Evolutionary conservation across 2,888 invertebrate genomes (phyloP).

Genomic region (Cephus runcator): DNA sequence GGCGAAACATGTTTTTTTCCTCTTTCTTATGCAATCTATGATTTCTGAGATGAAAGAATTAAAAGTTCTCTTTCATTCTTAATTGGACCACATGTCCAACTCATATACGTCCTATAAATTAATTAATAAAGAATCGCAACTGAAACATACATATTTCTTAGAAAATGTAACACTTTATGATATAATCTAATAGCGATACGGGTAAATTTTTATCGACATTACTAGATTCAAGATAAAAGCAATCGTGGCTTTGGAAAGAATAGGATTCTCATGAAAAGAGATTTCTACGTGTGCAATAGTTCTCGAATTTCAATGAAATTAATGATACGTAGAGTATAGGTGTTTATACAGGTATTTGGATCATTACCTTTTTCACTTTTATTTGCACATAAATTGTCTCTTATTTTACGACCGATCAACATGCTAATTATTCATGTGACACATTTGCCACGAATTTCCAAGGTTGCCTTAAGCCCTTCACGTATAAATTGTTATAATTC

Average conservation of each 20-base stretch:
- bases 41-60: not conserved
- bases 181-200: not conserved
- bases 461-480: not conserved
- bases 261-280: not conserved
- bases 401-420: not conserved
- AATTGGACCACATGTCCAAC: not conserved
- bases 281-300: not conserved
- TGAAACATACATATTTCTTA: not conserved
- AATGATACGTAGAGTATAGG: not conserved
- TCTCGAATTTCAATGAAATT: not conserved
- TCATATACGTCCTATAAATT: not conserved
- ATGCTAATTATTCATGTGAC: not conserved
- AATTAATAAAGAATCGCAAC: not conserved
- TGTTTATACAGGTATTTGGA: not conserved
- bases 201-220: not conserved
- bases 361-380: not conserved
- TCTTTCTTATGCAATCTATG: not conserved
- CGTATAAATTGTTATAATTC: not conserved
- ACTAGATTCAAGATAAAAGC: not conserved
- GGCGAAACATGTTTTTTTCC: conserved; percentile 37
- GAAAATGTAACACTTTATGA: not conserved
- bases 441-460: not conserved
- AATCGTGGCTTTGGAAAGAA: not conserved
- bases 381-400: not conserved
- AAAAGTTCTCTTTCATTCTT: not conserved